Evolutionary conservation across 2,888 invertebrate species (phyloP).

Genomic region (Aphidius colemani): DNA sequence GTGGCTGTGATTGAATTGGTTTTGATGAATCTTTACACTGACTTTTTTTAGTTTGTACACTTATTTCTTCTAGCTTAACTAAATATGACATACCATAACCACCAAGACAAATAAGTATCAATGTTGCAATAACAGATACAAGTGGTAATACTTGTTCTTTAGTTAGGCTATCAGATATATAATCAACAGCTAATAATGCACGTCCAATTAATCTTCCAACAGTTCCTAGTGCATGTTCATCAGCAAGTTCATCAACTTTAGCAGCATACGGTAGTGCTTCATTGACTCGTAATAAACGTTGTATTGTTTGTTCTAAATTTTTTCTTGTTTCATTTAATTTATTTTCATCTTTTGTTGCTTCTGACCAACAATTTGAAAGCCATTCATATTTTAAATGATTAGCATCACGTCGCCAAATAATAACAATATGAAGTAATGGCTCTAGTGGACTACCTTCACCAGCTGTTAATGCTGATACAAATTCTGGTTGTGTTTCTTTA

Average conservation of each 20-base stretch:
- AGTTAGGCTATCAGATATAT: conserved; percentile 73
- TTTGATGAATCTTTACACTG: conserved; percentile 62
- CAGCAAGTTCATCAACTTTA: conserved; percentile 65
- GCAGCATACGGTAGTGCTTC: conserved; percentile 81
- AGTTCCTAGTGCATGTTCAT: conserved; percentile 64
- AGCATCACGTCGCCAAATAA: conserved; percentile 87
- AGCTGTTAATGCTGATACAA: conserved; percentile 75
- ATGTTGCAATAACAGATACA: conserved; percentile 76
- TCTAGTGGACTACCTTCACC: conserved; percentile 68
- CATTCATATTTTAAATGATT: conserved; percentile 91
- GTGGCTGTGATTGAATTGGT: conserved; percentile 62
- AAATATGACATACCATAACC: conserved; percentile 87
- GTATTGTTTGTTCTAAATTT: conserved; percentile 74
- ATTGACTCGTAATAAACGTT: conserved; percentile 71
- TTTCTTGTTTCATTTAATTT: conserved; percentile 74
- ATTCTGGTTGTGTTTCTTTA: conserved; percentile 80
- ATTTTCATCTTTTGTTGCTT: conserved; percentile 61
- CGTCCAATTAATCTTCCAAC: conserved; percentile 72
- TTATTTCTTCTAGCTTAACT: conserved; percentile 70
- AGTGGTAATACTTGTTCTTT: conserved; percentile 81
- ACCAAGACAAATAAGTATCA: conserved; percentile 76
- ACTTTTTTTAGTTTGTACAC: conserved; percentile 62
- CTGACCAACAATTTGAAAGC: conserved; percentile 73
- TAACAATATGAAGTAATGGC: conserved; percentile 78
- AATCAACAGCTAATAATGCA: conserved; percentile 72